phyloP scores from a whole-genome alignment of 2,797 vertebrate genomes.

The Vireo griseus region DNA sequence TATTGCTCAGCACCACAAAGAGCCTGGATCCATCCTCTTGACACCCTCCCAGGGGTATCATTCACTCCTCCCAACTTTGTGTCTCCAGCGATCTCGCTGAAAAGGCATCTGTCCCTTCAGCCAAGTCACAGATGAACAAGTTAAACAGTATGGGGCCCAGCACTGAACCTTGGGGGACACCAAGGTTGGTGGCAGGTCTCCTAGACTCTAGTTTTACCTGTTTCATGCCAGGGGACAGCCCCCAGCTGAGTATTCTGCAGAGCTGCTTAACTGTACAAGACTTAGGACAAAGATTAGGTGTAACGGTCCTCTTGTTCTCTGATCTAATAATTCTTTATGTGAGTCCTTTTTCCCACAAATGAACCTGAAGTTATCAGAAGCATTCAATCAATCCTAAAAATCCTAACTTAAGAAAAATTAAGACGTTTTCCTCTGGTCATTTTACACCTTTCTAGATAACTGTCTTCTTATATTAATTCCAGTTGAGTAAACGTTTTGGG shows the following conservation, averaged over 20 bases:
- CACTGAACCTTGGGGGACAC: background rate
- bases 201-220: background rate
- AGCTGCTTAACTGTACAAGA: background rate
- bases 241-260: background rate
- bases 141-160: background rate
- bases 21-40: background rate
- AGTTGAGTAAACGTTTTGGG: background rate
- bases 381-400: background rate
- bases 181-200: background rate
- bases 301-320: background rate
- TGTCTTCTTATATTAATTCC: background rate
- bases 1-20: background rate
- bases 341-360: background rate
- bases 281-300: background rate
- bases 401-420: background rate
- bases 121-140: background rate
- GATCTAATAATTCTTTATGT: background rate
- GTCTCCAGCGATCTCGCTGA: background rate
- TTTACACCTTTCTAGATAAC: background rate
- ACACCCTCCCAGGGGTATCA: accelerated
- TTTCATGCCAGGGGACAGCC: background rate
- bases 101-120: background rate
- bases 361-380: background rate
- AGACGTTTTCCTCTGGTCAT: background rate
- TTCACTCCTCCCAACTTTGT: background rate